These are phyloP conservation scores for Argynnis bischoffii DNA, from an alignment of 2,888 invertebrate genomes.

Conservation along the genomic window DNA sequence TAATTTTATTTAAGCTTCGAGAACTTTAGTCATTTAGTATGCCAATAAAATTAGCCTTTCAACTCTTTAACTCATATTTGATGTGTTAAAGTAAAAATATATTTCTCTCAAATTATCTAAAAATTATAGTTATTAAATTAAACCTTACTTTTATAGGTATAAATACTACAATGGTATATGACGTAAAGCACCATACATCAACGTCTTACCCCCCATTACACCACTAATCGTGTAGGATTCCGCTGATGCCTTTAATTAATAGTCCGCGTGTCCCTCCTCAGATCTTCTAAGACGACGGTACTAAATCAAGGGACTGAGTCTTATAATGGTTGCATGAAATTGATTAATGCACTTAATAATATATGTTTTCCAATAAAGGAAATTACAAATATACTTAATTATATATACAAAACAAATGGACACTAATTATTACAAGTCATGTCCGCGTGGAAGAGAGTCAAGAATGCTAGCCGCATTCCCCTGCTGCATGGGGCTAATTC, in stretches of 20 bases:
- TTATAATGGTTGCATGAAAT: constrained; percentile 25
- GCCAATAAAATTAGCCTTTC: too few species aligned
- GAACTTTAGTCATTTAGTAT: too few species aligned
- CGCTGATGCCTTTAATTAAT: constrained; percentile 72
- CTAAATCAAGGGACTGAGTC: constrained; percentile 34
- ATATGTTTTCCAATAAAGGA: not conserved
- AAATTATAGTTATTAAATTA: too few species aligned
- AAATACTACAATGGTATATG: constrained; percentile 7
- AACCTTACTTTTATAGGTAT: not conserved
- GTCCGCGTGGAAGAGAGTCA: too few species aligned
- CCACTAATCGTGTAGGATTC: constrained; percentile 74
- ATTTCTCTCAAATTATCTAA: not conserved
- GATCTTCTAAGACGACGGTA: constrained; percentile 46
- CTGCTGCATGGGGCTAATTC: too few species aligned
- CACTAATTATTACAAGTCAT: too few species aligned
- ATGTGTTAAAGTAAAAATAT: not conserved
- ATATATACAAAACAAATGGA: too few species aligned
- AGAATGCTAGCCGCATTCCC: too few species aligned
- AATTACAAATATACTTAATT: not conserved
- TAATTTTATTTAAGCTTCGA: too few species aligned
- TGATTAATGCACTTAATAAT: constrained; percentile 16
- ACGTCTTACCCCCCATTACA: constrained; percentile 67
- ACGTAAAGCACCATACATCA: constrained; percentile 53
- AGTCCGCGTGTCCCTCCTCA: constrained; percentile 55
- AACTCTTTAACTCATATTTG: too few species aligned